phyloP scores from a whole-genome alignment of 2,888 invertebrate genomes.

The Hirtodrosophila alboralis region DNA sequence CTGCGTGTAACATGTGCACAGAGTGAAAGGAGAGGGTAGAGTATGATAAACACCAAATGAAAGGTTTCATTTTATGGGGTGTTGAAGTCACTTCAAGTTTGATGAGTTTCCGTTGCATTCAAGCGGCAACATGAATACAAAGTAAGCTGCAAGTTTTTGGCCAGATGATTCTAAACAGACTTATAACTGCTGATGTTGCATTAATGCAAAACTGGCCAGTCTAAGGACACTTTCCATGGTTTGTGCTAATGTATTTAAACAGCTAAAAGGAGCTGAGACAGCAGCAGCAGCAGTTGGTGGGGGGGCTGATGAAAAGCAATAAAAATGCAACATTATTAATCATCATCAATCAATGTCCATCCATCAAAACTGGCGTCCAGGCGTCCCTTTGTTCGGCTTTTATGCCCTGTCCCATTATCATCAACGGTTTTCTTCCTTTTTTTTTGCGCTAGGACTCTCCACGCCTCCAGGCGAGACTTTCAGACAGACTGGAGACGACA shows the following conservation, averaged over 20 bases:
- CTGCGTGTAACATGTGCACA: conserved; percentile 71
- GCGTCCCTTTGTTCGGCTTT: conserved; percentile 34
- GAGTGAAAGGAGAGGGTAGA: conserved; percentile 6
- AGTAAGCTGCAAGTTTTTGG: conserved; percentile 17
- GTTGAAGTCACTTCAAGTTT: too few species aligned
- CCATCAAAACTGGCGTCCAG: conserved; percentile 64
- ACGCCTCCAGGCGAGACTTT: conserved; percentile 26
- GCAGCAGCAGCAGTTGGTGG: conserved; percentile 12
- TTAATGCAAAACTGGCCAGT: conserved; percentile 43
- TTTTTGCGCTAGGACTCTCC: conserved; percentile 21
- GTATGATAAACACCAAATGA: conserved; percentile 3
- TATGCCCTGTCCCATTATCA: conserved; percentile 51
- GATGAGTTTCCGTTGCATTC: conserved; percentile 77
- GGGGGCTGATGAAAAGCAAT: conserved; percentile 76
- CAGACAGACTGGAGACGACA: conserved; percentile 49
- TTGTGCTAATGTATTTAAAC: conserved; percentile 61
- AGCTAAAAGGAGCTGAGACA: conserved; percentile 45
- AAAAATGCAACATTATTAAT: conserved; percentile 84
- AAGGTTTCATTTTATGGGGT: conserved; percentile 7
- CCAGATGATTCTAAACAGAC: conserved; percentile 33
- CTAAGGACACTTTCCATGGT: conserved; percentile 22
- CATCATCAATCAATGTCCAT: conserved; percentile 84
- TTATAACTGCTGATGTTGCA: conserved; percentile 47
- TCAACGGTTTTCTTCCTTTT: conserved; percentile 20
- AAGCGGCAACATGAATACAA: conserved; percentile 71